These are phyloP conservation scores for Chrosomus eos DNA, from an alignment of 2,797 vertebrate species.

Conservation along the genomic window DNA sequence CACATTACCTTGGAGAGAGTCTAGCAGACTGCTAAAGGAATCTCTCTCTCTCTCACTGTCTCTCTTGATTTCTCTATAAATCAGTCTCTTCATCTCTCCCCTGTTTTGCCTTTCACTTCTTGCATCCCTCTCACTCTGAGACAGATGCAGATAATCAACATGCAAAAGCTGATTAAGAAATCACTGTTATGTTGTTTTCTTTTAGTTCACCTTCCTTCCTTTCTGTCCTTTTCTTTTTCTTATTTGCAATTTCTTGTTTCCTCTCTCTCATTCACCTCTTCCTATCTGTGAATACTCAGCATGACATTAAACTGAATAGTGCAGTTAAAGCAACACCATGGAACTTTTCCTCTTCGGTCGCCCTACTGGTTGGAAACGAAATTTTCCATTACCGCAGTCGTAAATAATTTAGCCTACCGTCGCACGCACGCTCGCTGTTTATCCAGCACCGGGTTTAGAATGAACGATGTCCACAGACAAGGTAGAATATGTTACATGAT, in stretches of 20 bases:
- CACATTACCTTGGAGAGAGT: conserved; percentile 59
- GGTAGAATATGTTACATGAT: too few species aligned
- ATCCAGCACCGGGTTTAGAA: too few species aligned
- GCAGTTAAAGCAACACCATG: too few species aligned
- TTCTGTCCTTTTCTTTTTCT: neutral
- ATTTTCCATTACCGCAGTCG: too few species aligned
- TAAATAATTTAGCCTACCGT: too few species aligned
- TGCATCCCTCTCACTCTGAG: neutral
- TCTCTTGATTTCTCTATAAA: conserved; percentile 17
- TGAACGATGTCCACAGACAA: too few species aligned
- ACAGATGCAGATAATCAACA: conserved; percentile 6
- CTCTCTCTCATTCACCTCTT: conserved; percentile 47
- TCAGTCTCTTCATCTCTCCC: conserved; percentile 19
- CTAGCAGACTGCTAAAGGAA: conserved; percentile 1
- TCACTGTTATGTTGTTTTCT: neutral
- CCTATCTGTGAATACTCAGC: conserved; percentile 29
- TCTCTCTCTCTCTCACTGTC: neutral
- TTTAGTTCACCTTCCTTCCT: neutral
- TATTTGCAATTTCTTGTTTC: neutral
- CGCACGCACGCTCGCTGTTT: too few species aligned
- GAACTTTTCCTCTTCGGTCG: too few species aligned
- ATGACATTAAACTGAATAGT: conserved; percentile 59
- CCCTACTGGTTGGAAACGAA: too few species aligned
- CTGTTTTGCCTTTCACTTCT: conserved; percentile 13
- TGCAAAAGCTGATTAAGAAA: conserved; percentile 18